phyloP scores from a whole-genome alignment of 2,113 vertebrate genomes.

The Sigmodon hispidus region DNA sequence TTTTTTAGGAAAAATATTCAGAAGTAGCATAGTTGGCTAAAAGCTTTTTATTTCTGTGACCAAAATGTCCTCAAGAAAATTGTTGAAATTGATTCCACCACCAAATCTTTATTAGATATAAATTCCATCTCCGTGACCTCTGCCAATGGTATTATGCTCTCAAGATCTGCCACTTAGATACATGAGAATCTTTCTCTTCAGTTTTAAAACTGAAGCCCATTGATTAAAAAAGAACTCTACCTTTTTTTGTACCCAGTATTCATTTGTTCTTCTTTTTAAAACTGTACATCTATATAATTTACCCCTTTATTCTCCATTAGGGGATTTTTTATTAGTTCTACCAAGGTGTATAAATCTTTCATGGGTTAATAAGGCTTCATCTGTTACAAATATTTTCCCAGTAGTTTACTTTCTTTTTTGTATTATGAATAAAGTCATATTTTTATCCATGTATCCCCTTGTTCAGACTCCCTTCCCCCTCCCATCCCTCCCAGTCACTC shows the following conservation, averaged over 20 bases:
- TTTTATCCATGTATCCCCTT: too few species aligned
- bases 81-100: constrained; percentile 36
- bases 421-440: too few species aligned
- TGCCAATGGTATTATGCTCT: constrained; percentile 36
- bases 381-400: not conserved
- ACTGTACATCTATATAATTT: not conserved
- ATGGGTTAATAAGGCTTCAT: not conserved
- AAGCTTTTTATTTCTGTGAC: not conserved
- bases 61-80: constrained; percentile 51
- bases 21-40: not conserved
- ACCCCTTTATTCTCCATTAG: not conserved
- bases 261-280: not conserved
- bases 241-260: not conserved
- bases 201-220: constrained; percentile 34
- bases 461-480: too few species aligned
- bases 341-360: not conserved
- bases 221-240: not conserved
- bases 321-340: constrained; percentile 29
- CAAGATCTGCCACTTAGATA: constrained; percentile 14
- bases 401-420: not conserved
- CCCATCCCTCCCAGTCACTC: too few species aligned
- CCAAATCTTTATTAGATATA: constrained; percentile 7
- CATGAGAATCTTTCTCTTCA: not conserved
- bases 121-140: constrained; percentile 29
- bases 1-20: constrained; percentile 24